phyloP scores from a whole-genome alignment of 1,140 invertebrate species.

The Brevipalpus yothersi region DNA sequence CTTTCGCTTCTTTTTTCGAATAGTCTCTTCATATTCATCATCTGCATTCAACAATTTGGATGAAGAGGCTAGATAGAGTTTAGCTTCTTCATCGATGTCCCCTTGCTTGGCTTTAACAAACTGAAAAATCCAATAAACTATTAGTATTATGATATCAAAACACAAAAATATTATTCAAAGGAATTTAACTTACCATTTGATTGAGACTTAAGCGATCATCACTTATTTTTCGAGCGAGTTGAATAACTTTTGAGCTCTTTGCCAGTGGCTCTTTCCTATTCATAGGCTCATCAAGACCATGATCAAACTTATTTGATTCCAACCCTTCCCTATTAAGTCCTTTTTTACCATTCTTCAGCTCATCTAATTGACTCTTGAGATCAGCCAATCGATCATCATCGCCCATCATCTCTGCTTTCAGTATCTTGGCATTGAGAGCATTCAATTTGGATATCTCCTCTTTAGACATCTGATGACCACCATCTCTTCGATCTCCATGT shows the following conservation, averaged over 20 bases:
- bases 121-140: not conserved
- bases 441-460: not conserved
- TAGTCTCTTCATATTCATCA: slow-evolving; percentile 8
- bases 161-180: not conserved
- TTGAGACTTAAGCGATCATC: not conserved
- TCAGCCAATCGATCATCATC: slow-evolving; percentile 38
- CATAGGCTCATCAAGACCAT: not conserved
- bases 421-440: slow-evolving; percentile 35
- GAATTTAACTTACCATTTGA: not conserved
- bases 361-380: slow-evolving; percentile 39
- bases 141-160: not conserved
- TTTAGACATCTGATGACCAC: not conserved
- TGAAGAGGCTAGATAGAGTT: not conserved
- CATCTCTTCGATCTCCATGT: too few relatives aligned
- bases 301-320: not conserved
- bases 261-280: not conserved
- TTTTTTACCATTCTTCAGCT: too few relatives aligned
- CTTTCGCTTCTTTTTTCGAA: not conserved
- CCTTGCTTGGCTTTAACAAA: not conserved
- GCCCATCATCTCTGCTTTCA: slow-evolving; percentile 72
- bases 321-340: not conserved
- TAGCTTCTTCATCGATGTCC: slow-evolving; percentile 1
- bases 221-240: not conserved
- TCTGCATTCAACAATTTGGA: not conserved
- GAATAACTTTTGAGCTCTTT: not conserved